Evolutionary conservation across 2,797 vertebrate genomes (phyloP).

Genomic region (Rachycentron canadum): DNA sequence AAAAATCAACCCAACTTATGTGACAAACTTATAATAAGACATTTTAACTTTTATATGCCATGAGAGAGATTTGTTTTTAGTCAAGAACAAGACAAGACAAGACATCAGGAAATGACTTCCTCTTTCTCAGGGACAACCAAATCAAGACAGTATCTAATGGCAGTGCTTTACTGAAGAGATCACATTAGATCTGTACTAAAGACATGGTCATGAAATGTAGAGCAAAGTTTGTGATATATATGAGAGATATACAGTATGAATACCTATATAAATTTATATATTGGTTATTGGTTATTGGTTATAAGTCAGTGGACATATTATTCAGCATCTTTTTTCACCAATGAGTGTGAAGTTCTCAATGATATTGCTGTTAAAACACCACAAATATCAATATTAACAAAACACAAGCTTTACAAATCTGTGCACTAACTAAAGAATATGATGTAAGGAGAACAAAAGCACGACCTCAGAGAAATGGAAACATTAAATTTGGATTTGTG

Average conservation of each 20-base stretch:
- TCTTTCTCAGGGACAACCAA: neutral
- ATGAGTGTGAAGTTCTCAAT: neutral
- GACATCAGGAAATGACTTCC: neutral
- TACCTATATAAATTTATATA: neutral
- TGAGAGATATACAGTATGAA: neutral
- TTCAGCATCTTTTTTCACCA: neutral
- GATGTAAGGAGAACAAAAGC: neutral
- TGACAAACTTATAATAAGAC: neutral
- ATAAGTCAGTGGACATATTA: neutral
- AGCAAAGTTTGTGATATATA: neutral
- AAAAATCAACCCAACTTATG: conserved; percentile 8
- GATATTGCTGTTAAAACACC: neutral
- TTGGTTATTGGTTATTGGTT: neutral
- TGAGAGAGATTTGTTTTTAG: neutral
- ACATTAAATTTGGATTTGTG: no score
- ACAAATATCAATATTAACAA: neutral
- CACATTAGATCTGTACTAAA: no score
- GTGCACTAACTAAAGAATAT: neutral
- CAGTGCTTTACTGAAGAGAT: conserved; percentile 2
- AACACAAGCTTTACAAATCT: neutral
- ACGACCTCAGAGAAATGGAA: conserved; percentile 4
- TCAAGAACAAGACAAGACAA: neutral
- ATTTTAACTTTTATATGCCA: neutral
- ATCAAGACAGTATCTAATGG: neutral
- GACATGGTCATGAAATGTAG: neutral